Percentiles rank a stretch among this genome's conserved stretches.
These are phyloP conservation scores for Pherbina coryleti DNA, from an alignment of 2,888 invertebrate species.

Conservation along the genomic window DNA sequence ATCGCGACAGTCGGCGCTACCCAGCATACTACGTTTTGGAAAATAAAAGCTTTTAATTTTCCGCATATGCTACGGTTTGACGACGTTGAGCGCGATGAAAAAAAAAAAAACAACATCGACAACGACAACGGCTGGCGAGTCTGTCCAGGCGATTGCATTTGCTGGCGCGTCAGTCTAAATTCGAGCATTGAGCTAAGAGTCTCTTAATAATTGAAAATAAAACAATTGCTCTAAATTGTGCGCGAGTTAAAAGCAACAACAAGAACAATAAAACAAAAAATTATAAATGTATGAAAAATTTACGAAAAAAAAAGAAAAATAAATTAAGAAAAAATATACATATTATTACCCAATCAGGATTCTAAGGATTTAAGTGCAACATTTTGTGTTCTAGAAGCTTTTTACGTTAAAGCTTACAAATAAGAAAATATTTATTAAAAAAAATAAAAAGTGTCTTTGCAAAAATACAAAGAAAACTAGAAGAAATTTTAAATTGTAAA, in stretches of 20 bases:
- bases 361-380: not conserved
- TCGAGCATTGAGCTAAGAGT: slow-evolving; percentile 22
- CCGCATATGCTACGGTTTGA: too few relatives aligned
- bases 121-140: not conserved
- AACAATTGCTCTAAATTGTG: slow-evolving; percentile 1
- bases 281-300: not conserved
- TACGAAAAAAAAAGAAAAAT: not conserved
- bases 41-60: too few relatives aligned
- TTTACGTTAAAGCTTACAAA: not conserved
- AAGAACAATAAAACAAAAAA: slow-evolving; percentile 17
- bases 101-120: too few relatives aligned
- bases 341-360: too few relatives aligned
- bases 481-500: too few relatives aligned
- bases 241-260: not conserved
- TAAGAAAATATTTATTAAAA: too few relatives aligned
- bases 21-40: too few relatives aligned
- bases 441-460: too few relatives aligned
- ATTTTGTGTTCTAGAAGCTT: not conserved
- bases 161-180: slow-evolving; percentile 30
- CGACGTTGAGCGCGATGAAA: too few relatives aligned
- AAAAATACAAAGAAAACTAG: too few relatives aligned
- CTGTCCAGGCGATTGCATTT: slow-evolving; percentile 18
- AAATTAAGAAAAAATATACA: not conserved
- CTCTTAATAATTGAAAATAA: slow-evolving; percentile 1
- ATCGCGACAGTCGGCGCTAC: too few relatives aligned